These are phyloP conservation scores for Drosophila teissieri DNA, from an alignment of 1,140 invertebrate genomes.

Conservation along the genomic window DNA sequence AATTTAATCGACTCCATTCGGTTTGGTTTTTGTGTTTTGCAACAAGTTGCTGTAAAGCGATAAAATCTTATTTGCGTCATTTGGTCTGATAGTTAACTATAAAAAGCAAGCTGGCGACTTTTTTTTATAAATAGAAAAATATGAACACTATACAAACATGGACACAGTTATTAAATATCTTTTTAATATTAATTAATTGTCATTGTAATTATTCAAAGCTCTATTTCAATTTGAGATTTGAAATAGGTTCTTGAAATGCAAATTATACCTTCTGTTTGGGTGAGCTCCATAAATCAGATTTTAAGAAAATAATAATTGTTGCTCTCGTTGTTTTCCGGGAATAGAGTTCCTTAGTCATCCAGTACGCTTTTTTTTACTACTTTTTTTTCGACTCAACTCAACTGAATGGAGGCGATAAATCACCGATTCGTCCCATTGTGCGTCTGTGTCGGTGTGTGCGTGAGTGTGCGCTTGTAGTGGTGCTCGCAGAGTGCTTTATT, in stretches of 20 bases:
- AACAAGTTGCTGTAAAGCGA: not conserved
- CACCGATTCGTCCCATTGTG: conserved; percentile 59
- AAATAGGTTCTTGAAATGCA: not conserved
- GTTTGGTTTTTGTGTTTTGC: not conserved
- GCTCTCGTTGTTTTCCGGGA: not conserved
- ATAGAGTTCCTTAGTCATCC: not conserved
- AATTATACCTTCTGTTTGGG: not conserved
- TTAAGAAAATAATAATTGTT: not conserved
- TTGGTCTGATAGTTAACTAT: not conserved
- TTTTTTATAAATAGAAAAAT: not conserved
- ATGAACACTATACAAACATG: not conserved
- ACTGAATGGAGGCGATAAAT: conserved; percentile 13
- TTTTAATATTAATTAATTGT: too few species aligned
- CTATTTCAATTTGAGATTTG: too few species aligned
- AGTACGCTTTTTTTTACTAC: not conserved
- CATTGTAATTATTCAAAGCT: too few species aligned
- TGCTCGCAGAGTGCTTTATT: conserved; percentile 22
- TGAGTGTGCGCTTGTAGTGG: conserved; percentile 6
- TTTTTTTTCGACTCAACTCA: not conserved
- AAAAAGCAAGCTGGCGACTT: not conserved
- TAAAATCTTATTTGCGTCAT: not conserved
- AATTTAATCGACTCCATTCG: not conserved
- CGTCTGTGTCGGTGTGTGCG: conserved; percentile 24
- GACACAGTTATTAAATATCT: too few species aligned
- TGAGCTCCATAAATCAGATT: not conserved